These are phyloP conservation scores for Oedothorax gibbosus DNA, from an alignment of 1,140 invertebrate species.

Conservation along the genomic window DNA sequence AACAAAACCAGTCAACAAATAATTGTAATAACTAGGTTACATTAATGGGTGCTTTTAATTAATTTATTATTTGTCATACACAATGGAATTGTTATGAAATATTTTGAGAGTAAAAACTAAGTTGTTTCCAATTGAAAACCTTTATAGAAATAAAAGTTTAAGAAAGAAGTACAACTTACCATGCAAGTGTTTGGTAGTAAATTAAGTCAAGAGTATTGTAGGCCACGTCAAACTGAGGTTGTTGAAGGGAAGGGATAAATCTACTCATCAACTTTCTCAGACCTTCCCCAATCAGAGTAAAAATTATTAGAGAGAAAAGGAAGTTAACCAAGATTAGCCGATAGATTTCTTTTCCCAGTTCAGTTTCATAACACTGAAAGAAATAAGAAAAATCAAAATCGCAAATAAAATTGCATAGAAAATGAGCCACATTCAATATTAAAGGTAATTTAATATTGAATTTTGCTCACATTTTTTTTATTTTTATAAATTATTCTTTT, in stretches of 20 bases:
- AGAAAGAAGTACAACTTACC: constrained; percentile 35
- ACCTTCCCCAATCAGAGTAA: constrained; percentile 35
- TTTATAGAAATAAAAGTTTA: neutral
- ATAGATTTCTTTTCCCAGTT: constrained; percentile 51
- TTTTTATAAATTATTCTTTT: no score
- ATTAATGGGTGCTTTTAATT: no score
- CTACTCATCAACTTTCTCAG: constrained; percentile 7
- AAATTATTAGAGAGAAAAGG: constrained; percentile 16
- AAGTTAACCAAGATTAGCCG: constrained; percentile 51
- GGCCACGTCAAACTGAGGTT: constrained; percentile 47
- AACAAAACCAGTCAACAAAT: no score
- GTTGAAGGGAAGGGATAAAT: constrained; percentile 1
- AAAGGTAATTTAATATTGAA: no score
- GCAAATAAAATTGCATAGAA: neutral
- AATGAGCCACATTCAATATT: neutral
- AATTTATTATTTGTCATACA: no score
- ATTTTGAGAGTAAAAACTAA: neutral
- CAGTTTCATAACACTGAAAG: constrained; percentile 51
- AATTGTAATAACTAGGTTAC: no score
- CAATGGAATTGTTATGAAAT: no score
- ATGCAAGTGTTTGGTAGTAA: constrained; percentile 53
- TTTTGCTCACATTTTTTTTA: no score
- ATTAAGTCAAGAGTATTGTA: constrained; percentile 53
- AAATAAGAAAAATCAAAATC: neutral
- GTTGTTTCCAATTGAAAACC: neutral